Percentiles rank a stretch among this genome's conserved stretches.
These are phyloP conservation scores for Muschampia staudingeri DNA, from an alignment of 2,888 invertebrate species.

Conservation along the genomic window DNA sequence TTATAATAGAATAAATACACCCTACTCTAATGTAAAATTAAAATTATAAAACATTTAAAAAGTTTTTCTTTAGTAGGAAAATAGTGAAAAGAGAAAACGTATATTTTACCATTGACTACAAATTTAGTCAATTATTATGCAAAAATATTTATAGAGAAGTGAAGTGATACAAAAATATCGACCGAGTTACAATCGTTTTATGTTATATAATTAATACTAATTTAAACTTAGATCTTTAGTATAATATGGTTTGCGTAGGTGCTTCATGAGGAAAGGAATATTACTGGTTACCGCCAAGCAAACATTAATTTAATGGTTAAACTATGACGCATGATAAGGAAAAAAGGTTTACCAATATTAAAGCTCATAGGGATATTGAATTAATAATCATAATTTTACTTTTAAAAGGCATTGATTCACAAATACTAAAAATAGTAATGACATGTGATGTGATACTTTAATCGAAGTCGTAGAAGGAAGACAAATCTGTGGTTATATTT, in stretches of 20 bases:
- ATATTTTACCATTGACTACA: neutral
- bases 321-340: neutral
- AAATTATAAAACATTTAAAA: constrained; percentile 5
- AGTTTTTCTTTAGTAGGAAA: neutral
- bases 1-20: constrained; percentile 11
- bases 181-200: neutral
- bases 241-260: neutral
- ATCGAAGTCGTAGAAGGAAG: too few species aligned
- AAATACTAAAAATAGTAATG: neutral
- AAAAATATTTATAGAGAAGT: neutral
- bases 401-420: neutral
- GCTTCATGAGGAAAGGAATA: neutral
- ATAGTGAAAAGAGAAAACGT: neutral
- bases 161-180: neutral
- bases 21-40: constrained; percentile 20
- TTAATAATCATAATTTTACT: too few species aligned
- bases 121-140: neutral
- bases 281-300: neutral
- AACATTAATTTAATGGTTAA: neutral
- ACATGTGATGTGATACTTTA: too few species aligned
- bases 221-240: neutral
- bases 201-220: neutral
- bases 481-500: too few species aligned
- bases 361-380: too few species aligned
- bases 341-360: neutral